Conservation (phyloP, 92 coral and sea anemone species). For the Galaxea fascicularis region DNA sequence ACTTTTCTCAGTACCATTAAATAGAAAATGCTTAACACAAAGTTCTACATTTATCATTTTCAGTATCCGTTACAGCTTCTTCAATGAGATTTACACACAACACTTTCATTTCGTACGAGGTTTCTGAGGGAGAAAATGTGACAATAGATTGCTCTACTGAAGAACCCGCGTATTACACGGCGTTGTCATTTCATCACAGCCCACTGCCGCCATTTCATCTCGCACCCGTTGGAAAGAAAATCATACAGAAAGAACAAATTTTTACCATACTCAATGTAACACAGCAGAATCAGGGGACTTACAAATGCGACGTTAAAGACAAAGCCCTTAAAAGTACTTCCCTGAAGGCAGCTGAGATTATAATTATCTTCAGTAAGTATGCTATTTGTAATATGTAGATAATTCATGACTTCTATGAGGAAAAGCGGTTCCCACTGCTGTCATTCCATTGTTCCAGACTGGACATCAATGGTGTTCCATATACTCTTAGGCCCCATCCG, state of each 20-base stretch:
- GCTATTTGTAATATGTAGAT: background rate
- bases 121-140: background rate
- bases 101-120: background rate
- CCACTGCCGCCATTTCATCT: constrained; percentile 18
- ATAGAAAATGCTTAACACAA: no score
- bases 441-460: no score
- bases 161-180: constrained; percentile 23
- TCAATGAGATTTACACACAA: background rate
- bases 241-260: constrained; percentile 2
- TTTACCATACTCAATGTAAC: constrained; percentile 17
- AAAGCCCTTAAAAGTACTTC: background rate
- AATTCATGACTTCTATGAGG: no score
- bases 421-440: no score
- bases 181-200: background rate
- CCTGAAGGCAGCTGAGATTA: background rate
- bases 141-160: constrained; percentile 4
- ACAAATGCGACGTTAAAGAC: constrained; percentile 4
- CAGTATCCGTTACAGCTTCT: background rate
- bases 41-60: background rate
- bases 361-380: constrained; percentile 8
- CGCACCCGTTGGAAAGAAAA: constrained; percentile 19
- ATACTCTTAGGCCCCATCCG: no score
- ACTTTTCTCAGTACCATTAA: no score
- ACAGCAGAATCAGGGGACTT: background rate
- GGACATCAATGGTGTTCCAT: no score